Conservation (phyloP, 2,113 vertebrate genomes). For the Ophthalmolycus amberensis region DNA sequence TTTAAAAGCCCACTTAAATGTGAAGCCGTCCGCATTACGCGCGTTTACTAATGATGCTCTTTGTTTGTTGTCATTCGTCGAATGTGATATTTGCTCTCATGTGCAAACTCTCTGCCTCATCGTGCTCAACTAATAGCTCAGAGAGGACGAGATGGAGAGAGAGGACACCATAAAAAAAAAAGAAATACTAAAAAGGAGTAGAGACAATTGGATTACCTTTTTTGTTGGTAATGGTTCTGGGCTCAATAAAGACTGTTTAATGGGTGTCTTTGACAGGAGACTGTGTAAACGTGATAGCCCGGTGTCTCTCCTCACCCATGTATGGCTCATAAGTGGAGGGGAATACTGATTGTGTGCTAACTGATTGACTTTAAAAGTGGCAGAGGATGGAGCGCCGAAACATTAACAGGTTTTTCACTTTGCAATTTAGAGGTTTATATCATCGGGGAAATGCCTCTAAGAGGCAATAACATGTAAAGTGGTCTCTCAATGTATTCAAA, state of each 20-base stretch:
- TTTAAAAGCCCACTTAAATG: constrained; percentile 26
- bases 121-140: not conserved
- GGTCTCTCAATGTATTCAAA: constrained; percentile 51
- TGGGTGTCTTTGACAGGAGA: constrained; percentile 37
- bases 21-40: constrained; percentile 1
- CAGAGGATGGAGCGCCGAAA: constrained; percentile 43
- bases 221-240: constrained; percentile 34
- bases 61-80: constrained; percentile 40
- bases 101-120: constrained; percentile 24
- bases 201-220: constrained; percentile 47
- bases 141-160: not conserved
- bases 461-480: constrained; percentile 67
- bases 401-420: constrained; percentile 64
- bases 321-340: constrained; percentile 13
- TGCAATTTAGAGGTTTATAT: constrained; percentile 60
- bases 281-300: constrained; percentile 17
- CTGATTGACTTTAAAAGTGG: constrained; percentile 62
- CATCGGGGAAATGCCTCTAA: constrained; percentile 51
- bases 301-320: constrained; percentile 19
- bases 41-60: constrained; percentile 25
- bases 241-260: constrained; percentile 53
- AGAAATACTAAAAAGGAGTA: constrained; percentile 27
- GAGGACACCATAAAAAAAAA: constrained; percentile 24
- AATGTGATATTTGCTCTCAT: constrained; percentile 43
- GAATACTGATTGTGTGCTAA: constrained; percentile 49